Percentiles rank a stretch among this genome's conserved stretches.
phyloP scores from a whole-genome alignment of 2,797 vertebrate species.

The Heteromormyrus szaboi region DNA sequence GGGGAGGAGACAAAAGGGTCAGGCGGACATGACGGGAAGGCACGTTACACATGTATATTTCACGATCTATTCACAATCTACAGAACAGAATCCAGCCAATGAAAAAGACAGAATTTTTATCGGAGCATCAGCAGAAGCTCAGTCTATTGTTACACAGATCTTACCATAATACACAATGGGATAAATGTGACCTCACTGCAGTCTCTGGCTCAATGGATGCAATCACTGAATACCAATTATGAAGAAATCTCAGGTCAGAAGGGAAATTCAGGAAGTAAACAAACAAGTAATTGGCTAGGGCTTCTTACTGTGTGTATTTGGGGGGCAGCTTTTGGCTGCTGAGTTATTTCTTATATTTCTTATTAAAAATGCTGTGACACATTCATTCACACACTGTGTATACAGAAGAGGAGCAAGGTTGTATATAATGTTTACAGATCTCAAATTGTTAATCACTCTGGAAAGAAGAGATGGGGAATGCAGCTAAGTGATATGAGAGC shows the following conservation, averaged over 20 bases:
- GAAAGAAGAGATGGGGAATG: background rate
- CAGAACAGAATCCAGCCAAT: background rate
- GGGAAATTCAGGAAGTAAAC: background rate
- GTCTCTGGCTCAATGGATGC: slow-evolving; percentile 9
- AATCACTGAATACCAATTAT: slow-evolving; percentile 15
- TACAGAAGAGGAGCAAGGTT: background rate
- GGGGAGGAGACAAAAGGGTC: background rate
- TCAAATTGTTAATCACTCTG: background rate
- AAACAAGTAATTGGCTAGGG: background rate
- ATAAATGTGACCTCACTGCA: background rate
- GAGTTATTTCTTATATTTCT: background rate
- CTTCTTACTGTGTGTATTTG: background rate
- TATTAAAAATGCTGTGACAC: background rate
- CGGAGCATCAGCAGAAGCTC: background rate
- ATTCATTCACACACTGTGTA: background rate
- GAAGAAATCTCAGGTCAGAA: background rate
- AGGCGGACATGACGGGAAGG: background rate
- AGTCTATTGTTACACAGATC: background rate
- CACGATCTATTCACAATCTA: background rate
- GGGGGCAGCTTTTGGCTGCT: background rate
- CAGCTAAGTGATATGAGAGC: background rate
- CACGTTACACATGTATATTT: background rate
- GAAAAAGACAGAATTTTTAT: background rate
- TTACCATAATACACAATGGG: background rate
- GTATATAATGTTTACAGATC: background rate